Evolutionary conservation across 1,140 invertebrate genomes (phyloP), one percentile per base, ranked within the genome.

Genomic region (Tigriopus japonicus): DNA sequence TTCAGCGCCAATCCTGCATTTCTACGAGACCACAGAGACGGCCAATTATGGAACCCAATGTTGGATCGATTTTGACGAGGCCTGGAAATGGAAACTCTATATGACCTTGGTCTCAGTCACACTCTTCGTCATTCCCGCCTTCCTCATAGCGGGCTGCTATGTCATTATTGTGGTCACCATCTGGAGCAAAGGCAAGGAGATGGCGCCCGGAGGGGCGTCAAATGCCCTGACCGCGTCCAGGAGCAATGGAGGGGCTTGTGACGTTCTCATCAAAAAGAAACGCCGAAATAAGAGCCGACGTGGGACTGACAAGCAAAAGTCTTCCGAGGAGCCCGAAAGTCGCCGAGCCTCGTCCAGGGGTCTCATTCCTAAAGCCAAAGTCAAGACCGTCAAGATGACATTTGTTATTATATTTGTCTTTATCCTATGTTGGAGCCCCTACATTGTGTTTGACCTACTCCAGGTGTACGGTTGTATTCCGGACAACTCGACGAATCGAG

Each of bases 361-460:
- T 24, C 80, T 94, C 19, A 94, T 95, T 68, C 90, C 90, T 1
- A 77, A 86, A 66, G 91, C 91, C 9, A 94, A 93, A 74, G 88
- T 95, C 63, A 90, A 93, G 74, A 93, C 89, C n/a, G 84, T 94
- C 49, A 95, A 95, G 73, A 94, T 95, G 90, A 94, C 91, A 0
- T 83, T 94, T 64, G 87, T 90, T 61, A 95, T 95, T 66, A 88
- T 95, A 62, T 86, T 91, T 68, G 90, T 92, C 14, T 96, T 95
- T 72, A 84, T 95, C 56, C 69, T 94, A 2, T 95, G 91, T 74
- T 95, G 90, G 90, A 91, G 87, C 65, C 92, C 92, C 0, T 96
- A 90, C 71, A 88, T 94, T 69, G 77, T 95, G 41, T 95, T 91
- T 71, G 88, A 93, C 71, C 72, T 95, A 19, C 78, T 95, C 1